A percentile compares a stretch with the other conserved stretches of the same genome.
These are phyloP conservation scores for Calidris pygmaea DNA, from an alignment of 2,113 vertebrate genomes.

Conservation along the genomic window DNA sequence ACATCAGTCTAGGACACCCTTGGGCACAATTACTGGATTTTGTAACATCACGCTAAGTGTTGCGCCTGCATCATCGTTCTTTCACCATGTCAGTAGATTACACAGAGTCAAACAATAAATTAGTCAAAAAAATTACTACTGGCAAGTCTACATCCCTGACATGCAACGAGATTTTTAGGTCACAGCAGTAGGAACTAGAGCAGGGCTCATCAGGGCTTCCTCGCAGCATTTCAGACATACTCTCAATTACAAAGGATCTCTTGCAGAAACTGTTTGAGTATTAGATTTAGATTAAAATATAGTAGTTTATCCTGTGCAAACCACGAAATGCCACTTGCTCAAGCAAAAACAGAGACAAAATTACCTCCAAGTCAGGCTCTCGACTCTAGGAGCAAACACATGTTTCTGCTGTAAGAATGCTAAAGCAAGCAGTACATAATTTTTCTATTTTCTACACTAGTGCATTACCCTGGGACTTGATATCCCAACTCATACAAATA, in stretches of 20 bases:
- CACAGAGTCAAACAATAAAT: background rate
- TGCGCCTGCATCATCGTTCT: conserved; percentile 22
- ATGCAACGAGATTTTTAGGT: background rate
- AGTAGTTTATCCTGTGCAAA: background rate
- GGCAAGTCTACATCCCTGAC: background rate
- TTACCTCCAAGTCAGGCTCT: background rate
- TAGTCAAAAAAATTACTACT: background rate
- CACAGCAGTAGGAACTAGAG: background rate
- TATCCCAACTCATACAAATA: background rate
- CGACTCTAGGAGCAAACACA: background rate
- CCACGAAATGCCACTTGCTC: background rate
- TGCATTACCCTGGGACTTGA: too few species aligned
- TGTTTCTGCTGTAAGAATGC: accelerated
- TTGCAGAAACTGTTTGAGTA: background rate
- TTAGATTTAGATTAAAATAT: background rate
- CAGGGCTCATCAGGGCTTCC: background rate
- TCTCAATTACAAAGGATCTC: background rate
- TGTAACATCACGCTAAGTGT: conserved; percentile 26
- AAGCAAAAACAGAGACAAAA: background rate
- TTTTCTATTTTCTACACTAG: accelerated
- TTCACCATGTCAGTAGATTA: background rate
- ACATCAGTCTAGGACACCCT: conserved; percentile 70
- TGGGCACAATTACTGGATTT: conserved; percentile 58
- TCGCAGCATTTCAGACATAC: too few species aligned
- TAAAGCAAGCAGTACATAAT: accelerated